A percentile compares a stretch with the other conserved stretches of the same genome.
Conservation (phyloP, 92 coral and sea anemone genomes). For the Galaxea fascicularis region DNA sequence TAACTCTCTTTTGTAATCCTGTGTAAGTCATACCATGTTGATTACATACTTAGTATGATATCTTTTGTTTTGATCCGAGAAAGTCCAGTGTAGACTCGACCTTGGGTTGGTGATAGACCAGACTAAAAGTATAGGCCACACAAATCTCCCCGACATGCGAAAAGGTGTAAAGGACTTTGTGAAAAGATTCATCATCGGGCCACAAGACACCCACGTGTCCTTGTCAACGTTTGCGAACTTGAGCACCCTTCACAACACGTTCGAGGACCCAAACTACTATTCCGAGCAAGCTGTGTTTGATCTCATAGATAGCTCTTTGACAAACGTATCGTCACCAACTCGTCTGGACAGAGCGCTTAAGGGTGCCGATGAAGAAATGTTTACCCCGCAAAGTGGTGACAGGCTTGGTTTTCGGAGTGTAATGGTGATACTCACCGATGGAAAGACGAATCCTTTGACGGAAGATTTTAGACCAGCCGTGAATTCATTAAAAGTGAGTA, state of each 20-base stretch:
- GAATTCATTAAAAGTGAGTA: neutral
- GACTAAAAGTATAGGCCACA: neutral
- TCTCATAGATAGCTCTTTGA: neutral
- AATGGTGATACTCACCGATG: neutral
- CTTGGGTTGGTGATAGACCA: conserved; percentile 5
- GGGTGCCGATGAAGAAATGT: neutral
- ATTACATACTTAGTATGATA: neutral
- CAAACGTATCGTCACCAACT: neutral
- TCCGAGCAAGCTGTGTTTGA: neutral
- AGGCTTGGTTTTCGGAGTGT: neutral
- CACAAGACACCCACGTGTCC: neutral
- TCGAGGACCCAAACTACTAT: neutral
- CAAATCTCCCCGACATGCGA: neutral
- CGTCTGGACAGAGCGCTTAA: neutral
- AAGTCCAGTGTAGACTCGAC: neutral
- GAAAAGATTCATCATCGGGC: neutral
- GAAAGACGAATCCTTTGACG: neutral
- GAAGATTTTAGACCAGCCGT: neutral
- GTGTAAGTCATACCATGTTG: neutral
- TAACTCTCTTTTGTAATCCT: no score
- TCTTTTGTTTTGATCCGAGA: neutral
- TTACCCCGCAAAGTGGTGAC: neutral
- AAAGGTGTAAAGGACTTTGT: neutral
- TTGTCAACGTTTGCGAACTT: neutral
- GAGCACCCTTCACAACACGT: neutral